A percentile compares a stretch with the other conserved stretches of the same genome.
These are phyloP conservation scores for Chamaetylas fuelleborni DNA, from an alignment of 2,113 vertebrate genomes.

Conservation along the genomic window DNA sequence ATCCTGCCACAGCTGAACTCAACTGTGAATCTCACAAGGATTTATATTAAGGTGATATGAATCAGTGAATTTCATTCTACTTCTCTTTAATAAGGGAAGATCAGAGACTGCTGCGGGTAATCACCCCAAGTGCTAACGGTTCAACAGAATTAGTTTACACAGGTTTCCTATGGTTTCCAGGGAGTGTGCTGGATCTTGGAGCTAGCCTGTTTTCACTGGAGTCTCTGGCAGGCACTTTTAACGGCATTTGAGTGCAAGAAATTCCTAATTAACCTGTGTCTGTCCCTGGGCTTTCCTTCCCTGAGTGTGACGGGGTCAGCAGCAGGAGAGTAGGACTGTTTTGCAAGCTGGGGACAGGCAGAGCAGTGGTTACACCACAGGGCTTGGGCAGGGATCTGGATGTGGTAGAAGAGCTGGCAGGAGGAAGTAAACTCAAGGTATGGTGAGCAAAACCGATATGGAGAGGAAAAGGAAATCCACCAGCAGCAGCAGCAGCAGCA, in stretches of 20 bases:
- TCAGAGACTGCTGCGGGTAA: conserved; percentile 39
- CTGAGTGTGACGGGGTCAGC: fast-evolving
- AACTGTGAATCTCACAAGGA: background rate
- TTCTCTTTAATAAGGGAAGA: conserved; percentile 58
- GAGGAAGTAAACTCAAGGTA: background rate
- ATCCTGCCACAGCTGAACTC: background rate
- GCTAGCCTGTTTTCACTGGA: background rate
- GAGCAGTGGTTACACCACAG: fast-evolving
- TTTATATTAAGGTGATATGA: conserved; percentile 63
- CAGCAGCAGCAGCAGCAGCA: fast-evolving
- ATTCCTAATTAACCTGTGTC: background rate
- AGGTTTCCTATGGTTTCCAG: conserved; percentile 37
- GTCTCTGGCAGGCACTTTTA: background rate
- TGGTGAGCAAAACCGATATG: background rate
- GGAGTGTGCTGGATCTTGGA: background rate
- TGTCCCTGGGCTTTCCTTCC: background rate
- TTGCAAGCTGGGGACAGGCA: background rate
- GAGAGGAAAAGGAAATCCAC: background rate
- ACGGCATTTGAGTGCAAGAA: background rate
- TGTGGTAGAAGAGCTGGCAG: background rate
- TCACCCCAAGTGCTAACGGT: conserved; percentile 44
- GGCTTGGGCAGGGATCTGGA: background rate
- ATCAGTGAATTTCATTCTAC: conserved; percentile 51
- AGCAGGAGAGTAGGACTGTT: background rate
- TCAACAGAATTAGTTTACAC: conserved; percentile 30